Base-by-base conservation (phyloP, 2,888 invertebrate genomes). In the Villa cingulata region DNA sequence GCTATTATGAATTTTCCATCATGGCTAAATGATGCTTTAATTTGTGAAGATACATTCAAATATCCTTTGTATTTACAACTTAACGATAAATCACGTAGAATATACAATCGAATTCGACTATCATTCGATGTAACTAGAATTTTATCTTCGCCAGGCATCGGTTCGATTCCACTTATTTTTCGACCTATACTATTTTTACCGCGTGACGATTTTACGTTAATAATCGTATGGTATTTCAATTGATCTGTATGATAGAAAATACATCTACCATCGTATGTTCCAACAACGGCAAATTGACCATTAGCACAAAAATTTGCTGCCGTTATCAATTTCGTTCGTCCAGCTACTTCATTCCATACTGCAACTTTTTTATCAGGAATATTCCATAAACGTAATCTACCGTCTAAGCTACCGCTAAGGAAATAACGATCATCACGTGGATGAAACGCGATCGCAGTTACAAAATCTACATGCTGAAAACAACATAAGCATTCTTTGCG, bases 351-450 rank as follows among this genome's bases (percentile, higher is more conserved):
- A 68, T 91, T 96, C 95, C 96, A 97, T 9, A 95, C 81, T 0
- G 94, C 92, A 9, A 97, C 96, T 75, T 95, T 95, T 66, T 98
- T 98, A 65, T 99, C 97, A 0, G 97, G 96, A 62, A 98, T 98
- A 70, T 97, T 95, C 98, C 98, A 99, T 9, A 99, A 72, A n/a
- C 98, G 75, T 43, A 99, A 73, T 70, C 97, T 98, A 2, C 98
- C 97, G 68, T 98, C 98, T 41, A 99, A 72, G 18, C 95, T 95
- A 16, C 98, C 98, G 50, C 95, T 96, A 34, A 98, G 72, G 70
- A 98, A 98, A 68, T 96, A 69, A 9, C 87, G 71, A 64, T 88
- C 88, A 59, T 88, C 88, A 47, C 86, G 75, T 2, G 98, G 98
- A 71, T 98, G 95, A 68, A 98, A 98, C 46, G 91, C 96, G 58